phyloP scores from a whole-genome alignment of 2,888 invertebrate genomes.

The Pristionchus exspectatus region DNA sequence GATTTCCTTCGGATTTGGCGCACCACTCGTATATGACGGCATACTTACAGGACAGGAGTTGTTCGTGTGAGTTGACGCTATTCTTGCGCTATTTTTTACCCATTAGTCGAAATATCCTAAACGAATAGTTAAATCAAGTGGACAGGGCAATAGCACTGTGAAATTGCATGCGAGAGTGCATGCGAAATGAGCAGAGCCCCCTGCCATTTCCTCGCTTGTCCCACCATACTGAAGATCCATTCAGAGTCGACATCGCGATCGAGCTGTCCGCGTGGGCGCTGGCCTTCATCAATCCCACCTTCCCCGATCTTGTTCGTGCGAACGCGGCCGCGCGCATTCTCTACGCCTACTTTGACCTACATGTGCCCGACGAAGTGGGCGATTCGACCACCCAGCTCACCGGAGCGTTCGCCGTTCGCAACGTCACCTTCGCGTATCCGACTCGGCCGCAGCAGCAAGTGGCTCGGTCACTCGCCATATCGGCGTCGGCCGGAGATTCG shows the following conservation, averaged over 20 bases:
- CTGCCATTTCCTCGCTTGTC: too few species aligned
- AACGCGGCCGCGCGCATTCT: conserved; percentile 36
- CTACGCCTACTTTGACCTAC: not conserved
- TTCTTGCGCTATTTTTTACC: too few species aligned
- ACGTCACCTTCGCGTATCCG: conserved; percentile 89
- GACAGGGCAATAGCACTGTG: too few species aligned
- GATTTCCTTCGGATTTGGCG: not conserved
- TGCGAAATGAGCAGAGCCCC: too few species aligned
- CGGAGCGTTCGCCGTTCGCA: not conserved
- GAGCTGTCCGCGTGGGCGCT: conserved; percentile 21
- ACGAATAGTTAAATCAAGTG: too few species aligned
- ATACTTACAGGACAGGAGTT: not conserved
- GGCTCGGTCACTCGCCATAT: not conserved
- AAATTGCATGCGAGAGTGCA: too few species aligned
- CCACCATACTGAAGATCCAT: not conserved
- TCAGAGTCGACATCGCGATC: not conserved
- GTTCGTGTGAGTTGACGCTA: not conserved
- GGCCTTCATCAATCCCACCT: conserved; percentile 30
- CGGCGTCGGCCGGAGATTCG: conserved; percentile 78
- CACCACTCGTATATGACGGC: not conserved
- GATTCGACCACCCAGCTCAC: not conserved
- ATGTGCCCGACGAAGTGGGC: not conserved
- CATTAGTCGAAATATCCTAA: too few species aligned
- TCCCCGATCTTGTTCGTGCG: conserved; percentile 43
- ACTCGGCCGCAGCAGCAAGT: conserved; percentile 87